Base-by-base conservation (phyloP, 2,888 invertebrate genomes). In the Gnatocerus cornutus region DNA sequence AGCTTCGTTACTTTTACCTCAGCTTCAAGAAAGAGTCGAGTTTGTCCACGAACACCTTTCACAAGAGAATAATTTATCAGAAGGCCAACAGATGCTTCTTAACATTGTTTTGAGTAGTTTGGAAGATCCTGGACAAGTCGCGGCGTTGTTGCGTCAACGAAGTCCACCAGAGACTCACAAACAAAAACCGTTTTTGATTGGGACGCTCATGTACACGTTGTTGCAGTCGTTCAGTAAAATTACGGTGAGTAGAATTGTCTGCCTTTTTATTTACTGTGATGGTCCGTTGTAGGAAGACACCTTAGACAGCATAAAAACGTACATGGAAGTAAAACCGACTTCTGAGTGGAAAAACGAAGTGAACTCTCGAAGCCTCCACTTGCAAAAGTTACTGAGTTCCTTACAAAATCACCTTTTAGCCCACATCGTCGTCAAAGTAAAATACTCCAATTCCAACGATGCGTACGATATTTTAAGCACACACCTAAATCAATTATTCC, bases 71-170 rank as follows among this genome's bases (percentile, higher is more conserved):
- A 84, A 85, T 43, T 83, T 90, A 6, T 86, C 89, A 6, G 86
- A 86, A 74, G 90, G 90, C 43, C 89, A 90, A 85, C 86, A 88
- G 77, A 87, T 90, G 87, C 85, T 90, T 69, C 81, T 90, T 69
- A 87, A 85, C 59, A 89, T 90, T 52, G 88, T 90, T 58, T 82
- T 90, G 68, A 87, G 86, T 29, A 90, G 89, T 78, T 83, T 90
- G 43, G 89, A 89, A 77, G 89, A 90, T 79, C 88, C 89, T 72
- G 84, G 84, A 29, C 89, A 89, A 75, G 86, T 90, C 8, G 87
- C 89, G 0, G 84, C 88, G 0, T 81, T 90, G 41, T 82, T 90
- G 4, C 89, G 89, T 2, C 86, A 87, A 73, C 83, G 84, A 50
- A 75, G 78, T 41, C 71, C 75, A 8, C 77, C 80, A 3, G 83